A percentile compares a stretch with the other conserved stretches of the same genome.
Evolutionary conservation across 2,113 vertebrate species (phyloP).

Genomic region (Apus apus): DNA sequence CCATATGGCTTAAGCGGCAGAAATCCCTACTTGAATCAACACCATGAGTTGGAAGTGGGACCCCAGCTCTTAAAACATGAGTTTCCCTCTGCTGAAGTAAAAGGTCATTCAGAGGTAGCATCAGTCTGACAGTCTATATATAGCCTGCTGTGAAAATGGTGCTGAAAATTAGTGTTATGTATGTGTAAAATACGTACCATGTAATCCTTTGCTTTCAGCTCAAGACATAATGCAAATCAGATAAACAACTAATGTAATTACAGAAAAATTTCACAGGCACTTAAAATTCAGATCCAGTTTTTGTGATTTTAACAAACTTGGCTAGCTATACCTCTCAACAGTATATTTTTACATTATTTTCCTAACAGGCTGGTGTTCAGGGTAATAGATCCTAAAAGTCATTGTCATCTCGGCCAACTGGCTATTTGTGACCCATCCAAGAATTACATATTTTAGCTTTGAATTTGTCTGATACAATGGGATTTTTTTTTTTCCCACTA

Average conservation of each 20-base stretch:
- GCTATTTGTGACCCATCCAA: not conserved
- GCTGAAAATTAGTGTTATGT: not conserved
- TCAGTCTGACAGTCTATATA: not conserved
- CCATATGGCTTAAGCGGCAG: slow-evolving; percentile 17
- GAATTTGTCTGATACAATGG: not conserved
- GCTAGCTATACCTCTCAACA: not conserved
- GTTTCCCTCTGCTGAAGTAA: not conserved
- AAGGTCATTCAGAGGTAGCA: not conserved
- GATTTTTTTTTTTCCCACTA: not conserved
- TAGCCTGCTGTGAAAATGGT: not conserved
- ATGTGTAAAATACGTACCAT: not conserved
- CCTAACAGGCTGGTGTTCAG: not conserved
- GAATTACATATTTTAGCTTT: not conserved
- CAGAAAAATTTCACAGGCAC: not conserved
- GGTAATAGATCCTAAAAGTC: not conserved
- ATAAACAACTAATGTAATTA: slow-evolving; percentile 33
- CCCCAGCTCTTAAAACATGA: not conserved
- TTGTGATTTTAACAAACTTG: not conserved
- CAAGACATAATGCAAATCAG: slow-evolving; percentile 12
- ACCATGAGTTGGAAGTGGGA: not conserved
- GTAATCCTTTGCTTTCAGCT: slow-evolving; percentile 24
- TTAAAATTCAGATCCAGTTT: slow-evolving; percentile 34
- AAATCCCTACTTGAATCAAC: not conserved
- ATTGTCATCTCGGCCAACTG: not conserved
- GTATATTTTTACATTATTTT: not conserved